Evolutionary conservation across 2,113 vertebrate genomes (phyloP).

Genomic region (Eulemur rufifrons): DNA sequence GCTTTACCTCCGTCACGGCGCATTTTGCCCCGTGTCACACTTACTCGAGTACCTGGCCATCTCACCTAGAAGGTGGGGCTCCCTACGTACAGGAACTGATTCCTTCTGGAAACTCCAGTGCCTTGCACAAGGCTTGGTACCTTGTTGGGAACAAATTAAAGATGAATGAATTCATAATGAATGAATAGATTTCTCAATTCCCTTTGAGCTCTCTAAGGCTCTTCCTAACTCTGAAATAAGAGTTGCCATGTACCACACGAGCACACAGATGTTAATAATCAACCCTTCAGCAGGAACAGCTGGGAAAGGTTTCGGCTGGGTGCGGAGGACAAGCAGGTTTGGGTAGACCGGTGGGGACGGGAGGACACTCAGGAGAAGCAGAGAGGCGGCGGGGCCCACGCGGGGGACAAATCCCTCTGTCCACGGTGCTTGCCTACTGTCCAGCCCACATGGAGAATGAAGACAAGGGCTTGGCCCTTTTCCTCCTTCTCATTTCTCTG

Average conservation of each 20-base stretch:
- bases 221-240: constrained; percentile 36
- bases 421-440: accelerated
- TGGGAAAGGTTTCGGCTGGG: background rate
- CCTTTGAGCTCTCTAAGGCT: background rate
- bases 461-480: background rate
- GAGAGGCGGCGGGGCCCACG: accelerated
- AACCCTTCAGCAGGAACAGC: background rate
- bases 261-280: background rate
- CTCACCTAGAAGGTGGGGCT: background rate
- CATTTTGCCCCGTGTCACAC: accelerated
- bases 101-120: background rate
- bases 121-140: background rate
- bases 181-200: background rate
- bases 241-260: background rate
- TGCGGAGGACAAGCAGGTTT: background rate
- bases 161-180: background rate
- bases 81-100: background rate
- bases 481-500: background rate
- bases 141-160: background rate
- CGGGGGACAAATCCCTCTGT: too few relatives aligned
- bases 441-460: background rate
- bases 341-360: accelerated
- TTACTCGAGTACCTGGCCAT: background rate
- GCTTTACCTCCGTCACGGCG: background rate
- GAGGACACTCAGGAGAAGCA: background rate